phyloP scores from a whole-genome alignment of 1,140 invertebrate genomes.

The Tachypleus tridentatus region DNA sequence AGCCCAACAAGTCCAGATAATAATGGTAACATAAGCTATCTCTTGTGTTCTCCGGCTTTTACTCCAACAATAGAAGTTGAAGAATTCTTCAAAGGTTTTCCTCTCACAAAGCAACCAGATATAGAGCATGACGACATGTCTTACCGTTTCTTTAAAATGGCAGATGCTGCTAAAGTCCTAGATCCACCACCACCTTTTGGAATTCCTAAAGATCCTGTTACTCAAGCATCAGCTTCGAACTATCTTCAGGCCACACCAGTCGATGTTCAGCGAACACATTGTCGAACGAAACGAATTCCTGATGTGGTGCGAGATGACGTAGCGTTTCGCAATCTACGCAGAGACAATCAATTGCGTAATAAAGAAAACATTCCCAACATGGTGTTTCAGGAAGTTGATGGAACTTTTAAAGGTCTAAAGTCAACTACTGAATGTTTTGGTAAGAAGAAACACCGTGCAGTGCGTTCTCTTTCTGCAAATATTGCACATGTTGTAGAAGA shows the following conservation, averaged over 20 bases:
- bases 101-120: conserved; percentile 50
- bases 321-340: conserved; percentile 66
- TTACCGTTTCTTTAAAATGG: conserved; percentile 60
- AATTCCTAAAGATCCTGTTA: conserved; percentile 58
- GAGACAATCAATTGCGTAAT: conserved; percentile 40
- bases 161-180: conserved; percentile 53
- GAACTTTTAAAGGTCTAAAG: background rate
- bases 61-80: conserved; percentile 25
- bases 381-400: background rate
- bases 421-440: too few species aligned
- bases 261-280: conserved; percentile 37
- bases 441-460: background rate
- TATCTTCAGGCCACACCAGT: conserved; percentile 61
- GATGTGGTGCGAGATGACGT: conserved; percentile 75
- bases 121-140: conserved; percentile 68
- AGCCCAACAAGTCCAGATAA: conserved; percentile 35
- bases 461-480: background rate
- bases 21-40: conserved; percentile 51
- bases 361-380: background rate
- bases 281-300: conserved; percentile 42
- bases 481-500: background rate
- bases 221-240: conserved; percentile 51
- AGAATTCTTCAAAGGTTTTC: conserved; percentile 12
- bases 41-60: conserved; percentile 54
- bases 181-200: conserved; percentile 80